phyloP scores from a whole-genome alignment of 2,113 vertebrate genomes.

The Siphamia tubifer region DNA sequence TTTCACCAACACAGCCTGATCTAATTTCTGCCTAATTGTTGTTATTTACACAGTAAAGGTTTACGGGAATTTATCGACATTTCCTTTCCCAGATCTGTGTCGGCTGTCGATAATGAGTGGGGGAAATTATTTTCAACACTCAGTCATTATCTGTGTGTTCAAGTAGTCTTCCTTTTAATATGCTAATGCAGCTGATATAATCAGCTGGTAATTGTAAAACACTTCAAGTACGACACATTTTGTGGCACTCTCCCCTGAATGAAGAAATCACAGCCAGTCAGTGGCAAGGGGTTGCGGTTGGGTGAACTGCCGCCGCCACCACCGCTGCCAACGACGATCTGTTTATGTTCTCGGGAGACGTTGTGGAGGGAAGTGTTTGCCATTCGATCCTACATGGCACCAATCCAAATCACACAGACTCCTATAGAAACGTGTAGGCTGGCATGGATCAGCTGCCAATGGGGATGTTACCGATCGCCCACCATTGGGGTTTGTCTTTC shows the following conservation, averaged over 20 bases:
- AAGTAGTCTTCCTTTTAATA: constrained; percentile 77
- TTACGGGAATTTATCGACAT: constrained; percentile 63
- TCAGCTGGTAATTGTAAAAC: constrained; percentile 77
- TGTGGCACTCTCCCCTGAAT: constrained; percentile 54
- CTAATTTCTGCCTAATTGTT: constrained; percentile 69
- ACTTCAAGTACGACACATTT: constrained; percentile 71
- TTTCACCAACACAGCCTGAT: constrained; percentile 49
- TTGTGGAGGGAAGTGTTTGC: background rate
- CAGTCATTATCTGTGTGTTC: constrained; percentile 74
- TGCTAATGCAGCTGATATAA: constrained; percentile 76
- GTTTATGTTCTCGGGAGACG: constrained; percentile 21
- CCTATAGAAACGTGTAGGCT: constrained; percentile 36
- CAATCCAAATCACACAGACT: constrained; percentile 9
- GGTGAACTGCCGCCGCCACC: too few species aligned
- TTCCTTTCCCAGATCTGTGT: constrained; percentile 50
- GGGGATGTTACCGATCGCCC: background rate
- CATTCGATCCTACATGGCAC: background rate
- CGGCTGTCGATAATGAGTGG: constrained; percentile 66
- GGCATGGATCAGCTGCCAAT: background rate
- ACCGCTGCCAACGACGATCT: too few species aligned
- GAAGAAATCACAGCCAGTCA: constrained; percentile 60
- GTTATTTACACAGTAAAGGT: constrained; percentile 73
- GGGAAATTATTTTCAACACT: constrained; percentile 73
- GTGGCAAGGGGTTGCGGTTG: constrained; percentile 4
- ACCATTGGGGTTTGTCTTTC: background rate